Evolutionary conservation across 2,888 invertebrate species (phyloP), one percentile per base, ranked within the genome.

Genomic region (Cephus pulcher): DNA sequence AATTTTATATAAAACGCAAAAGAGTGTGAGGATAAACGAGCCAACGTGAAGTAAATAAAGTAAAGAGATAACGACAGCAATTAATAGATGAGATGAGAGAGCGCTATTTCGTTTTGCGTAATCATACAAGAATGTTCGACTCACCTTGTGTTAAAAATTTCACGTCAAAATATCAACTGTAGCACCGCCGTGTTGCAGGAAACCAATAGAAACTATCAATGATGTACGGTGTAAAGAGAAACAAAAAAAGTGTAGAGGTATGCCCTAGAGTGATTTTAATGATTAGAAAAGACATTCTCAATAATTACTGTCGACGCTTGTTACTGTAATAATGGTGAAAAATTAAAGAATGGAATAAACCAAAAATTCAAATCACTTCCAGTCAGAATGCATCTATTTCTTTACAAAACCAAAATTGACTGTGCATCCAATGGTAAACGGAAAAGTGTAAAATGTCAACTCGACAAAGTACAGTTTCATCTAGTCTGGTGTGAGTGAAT

Each of bases 1-100:
- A 86, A 86, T 84, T 86, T 85, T 86, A 77, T 86, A 76, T 35
- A n/a, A 35, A 33, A 23, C 30, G 23, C 23, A 56, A 56, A 23
- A 2, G 9, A 56, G 56, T 56, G 1, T 23, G 6, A 56, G 23
- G 56, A 23, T 23, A 15, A 56, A 23, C 56, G 56, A 56, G 56
- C 56, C 56, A 56, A 56, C 23, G 6, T 2, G 0, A 56, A 23
- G 23, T 15, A 56, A 56, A 56, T 56, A 9, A 56, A 56, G 23
- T 23, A 23, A 56, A 56, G 56, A 56, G 56, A 23, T 23, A 56
- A 23, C 15, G 23, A 56, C 2, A 56, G 23, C 56, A 23, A 23
- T 56, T 9, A 9, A 56, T 23, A 2, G 9, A 56, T 9, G 12
- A 37, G 12, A 37, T 4, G 23, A 56, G 9, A 56, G 23, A 56